Conservation (phyloP, 2,113 vertebrate species). For the Thinocorus orbignyianus region DNA sequence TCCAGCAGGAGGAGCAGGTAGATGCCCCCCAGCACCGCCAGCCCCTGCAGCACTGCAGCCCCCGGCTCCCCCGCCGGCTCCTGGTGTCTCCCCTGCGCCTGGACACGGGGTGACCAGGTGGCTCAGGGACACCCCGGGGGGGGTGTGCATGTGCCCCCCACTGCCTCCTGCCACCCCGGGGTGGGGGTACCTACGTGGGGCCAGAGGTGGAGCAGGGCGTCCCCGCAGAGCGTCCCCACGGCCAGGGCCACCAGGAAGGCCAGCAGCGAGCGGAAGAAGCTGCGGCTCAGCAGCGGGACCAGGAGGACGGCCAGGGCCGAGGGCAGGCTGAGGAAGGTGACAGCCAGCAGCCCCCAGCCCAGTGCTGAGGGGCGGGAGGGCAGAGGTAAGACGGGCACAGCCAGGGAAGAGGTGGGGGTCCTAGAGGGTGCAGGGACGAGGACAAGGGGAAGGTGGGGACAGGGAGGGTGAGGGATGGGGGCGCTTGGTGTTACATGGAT, state of each 20-base stretch:
- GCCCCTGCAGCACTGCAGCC: conserved; percentile 57
- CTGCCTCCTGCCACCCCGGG: fast-evolving
- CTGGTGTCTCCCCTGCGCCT: not conserved
- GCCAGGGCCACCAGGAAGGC: conserved; percentile 83
- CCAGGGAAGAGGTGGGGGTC: not conserved
- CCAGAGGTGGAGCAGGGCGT: conserved; percentile 83
- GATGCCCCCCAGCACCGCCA: conserved; percentile 76
- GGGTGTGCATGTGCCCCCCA: too few relatives aligned
- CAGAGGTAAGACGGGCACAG: not conserved
- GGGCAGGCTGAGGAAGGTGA: conserved; percentile 76
- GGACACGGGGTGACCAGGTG: fast-evolving
- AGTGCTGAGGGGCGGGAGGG: conserved; percentile 59
- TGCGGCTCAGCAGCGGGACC: conserved; percentile 69
- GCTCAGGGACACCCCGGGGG: not conserved
- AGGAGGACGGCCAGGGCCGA: conserved; percentile 74
- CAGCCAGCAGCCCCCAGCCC: conserved; percentile 76
- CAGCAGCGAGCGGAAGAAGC: conserved; percentile 66
- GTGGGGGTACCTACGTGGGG: conserved; percentile 76
- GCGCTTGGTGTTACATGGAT: not conserved
- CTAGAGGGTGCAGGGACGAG: not conserved
- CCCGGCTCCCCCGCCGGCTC: not conserved
- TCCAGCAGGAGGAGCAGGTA: conserved; percentile 80
- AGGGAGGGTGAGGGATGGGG: not conserved
- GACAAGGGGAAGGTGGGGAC: not conserved
- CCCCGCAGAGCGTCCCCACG: conserved; percentile 84